A percentile compares a stretch with the other conserved stretches of the same genome.
Conservation (phyloP, 2,888 invertebrate genomes). For the Hemicrepidius hirtus region DNA sequence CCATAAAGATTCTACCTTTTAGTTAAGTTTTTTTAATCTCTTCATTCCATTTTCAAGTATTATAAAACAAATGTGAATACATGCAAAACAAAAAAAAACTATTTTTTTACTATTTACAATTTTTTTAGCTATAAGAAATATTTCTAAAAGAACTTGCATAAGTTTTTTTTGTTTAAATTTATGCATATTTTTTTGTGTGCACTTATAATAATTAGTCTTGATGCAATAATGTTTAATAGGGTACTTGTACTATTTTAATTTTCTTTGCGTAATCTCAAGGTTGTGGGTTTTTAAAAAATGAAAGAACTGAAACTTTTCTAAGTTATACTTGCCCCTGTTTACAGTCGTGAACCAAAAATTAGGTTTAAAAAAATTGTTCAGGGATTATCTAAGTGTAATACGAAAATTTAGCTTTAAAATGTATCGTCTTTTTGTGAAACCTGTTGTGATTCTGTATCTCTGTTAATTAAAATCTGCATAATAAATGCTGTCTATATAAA, state of each 20-base stretch:
- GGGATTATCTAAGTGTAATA: conserved; percentile 42
- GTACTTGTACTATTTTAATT: neutral
- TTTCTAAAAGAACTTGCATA: neutral
- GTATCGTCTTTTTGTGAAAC: conserved; percentile 45
- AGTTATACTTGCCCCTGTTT: neutral
- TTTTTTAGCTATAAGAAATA: neutral
- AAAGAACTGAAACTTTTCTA: conserved; percentile 7
- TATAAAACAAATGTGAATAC: neutral
- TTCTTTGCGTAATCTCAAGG: neutral
- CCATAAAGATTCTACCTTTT: neutral
- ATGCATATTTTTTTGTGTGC: too few species aligned
- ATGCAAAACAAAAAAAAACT: neutral
- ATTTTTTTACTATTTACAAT: neutral
- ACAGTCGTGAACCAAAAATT: conserved; percentile 24
- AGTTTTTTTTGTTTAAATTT: neutral
- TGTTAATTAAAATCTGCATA: conserved; percentile 33
- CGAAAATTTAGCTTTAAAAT: conserved; percentile 44
- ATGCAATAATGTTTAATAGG: neutral
- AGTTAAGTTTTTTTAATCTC: neutral
- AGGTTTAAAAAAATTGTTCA: conserved; percentile 35
- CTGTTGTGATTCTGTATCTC: conserved; percentile 49
- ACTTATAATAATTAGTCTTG: too few species aligned
- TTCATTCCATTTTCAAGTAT: conserved; percentile 34
- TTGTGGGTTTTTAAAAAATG: conserved; percentile 13
- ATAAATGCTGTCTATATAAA: conserved; percentile 27